Conservation (phyloP, 2,797 vertebrate species). For the Scolopax bukidnonensis region DNA sequence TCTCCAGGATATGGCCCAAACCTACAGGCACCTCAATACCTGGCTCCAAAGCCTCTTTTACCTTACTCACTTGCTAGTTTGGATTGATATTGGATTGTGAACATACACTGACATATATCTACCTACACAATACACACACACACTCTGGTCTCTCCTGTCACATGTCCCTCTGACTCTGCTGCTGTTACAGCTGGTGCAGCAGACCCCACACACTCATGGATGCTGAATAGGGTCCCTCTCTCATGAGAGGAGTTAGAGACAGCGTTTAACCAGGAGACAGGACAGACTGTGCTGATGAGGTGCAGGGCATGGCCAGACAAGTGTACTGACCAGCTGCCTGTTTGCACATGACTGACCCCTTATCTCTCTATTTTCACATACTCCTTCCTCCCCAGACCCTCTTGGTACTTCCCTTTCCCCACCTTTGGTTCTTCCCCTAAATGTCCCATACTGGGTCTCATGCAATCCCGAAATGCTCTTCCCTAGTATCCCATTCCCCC, state of each 20-base stretch:
- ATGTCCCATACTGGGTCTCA: not conserved
- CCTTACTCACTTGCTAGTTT: rapidly evolving
- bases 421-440: not conserved
- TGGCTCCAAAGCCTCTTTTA: not conserved
- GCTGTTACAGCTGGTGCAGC: not conserved
- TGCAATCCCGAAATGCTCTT: not conserved
- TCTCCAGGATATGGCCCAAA: not conserved
- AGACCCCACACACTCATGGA: not conserved
- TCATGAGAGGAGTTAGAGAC: not conserved
- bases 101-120: not conserved
- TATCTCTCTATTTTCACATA: not conserved
- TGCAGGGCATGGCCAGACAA: not conserved
- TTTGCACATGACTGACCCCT: not conserved
- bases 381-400: not conserved
- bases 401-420: not conserved
- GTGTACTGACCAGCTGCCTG: not conserved
- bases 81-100: not conserved
- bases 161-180: not conserved
- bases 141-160: not conserved
- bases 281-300: not conserved
- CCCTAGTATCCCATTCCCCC: not conserved
- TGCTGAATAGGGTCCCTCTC: not conserved
- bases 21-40: not conserved
- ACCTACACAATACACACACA: not conserved
- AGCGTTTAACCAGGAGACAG: not conserved